Conservation (phyloP, 2,113 vertebrate species). For the Seriola quinqueradiata region DNA sequence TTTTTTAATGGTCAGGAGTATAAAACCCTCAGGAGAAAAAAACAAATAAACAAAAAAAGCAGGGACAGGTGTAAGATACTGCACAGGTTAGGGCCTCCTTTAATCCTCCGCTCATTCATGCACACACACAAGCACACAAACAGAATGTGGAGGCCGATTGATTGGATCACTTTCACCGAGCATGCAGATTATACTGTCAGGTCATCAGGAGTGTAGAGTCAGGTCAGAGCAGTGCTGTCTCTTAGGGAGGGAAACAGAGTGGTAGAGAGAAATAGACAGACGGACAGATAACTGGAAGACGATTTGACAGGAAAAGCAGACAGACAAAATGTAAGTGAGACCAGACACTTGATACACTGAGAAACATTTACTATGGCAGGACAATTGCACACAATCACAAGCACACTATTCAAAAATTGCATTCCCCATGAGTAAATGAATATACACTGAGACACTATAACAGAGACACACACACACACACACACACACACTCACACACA, state of each 20-base stretch:
- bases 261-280: background rate
- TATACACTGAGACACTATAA: slow-evolving; percentile 36
- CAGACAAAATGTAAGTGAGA: background rate
- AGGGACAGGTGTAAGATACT: slow-evolving; percentile 9
- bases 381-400: slow-evolving; percentile 11
- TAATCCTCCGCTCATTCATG: slow-evolving; percentile 46
- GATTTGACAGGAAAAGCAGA: background rate
- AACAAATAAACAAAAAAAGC: background rate
- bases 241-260: slow-evolving; percentile 10
- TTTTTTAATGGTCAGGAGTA: background rate
- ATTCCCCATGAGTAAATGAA: slow-evolving; percentile 46
- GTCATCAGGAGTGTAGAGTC: slow-evolving; percentile 58
- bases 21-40: background rate
- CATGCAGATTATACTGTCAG: slow-evolving; percentile 69
- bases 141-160: slow-evolving; percentile 43
- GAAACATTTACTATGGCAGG: slow-evolving; percentile 35
- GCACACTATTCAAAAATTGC: slow-evolving; percentile 21
- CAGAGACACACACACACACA: slow-evolving; percentile 11
- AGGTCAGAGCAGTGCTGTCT: slow-evolving; percentile 31
- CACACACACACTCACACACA: slow-evolving; percentile 37
- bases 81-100: slow-evolving; percentile 23
- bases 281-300: background rate
- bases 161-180: slow-evolving; percentile 69
- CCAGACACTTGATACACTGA: slow-evolving; percentile 12
- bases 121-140: slow-evolving; percentile 17